Conservation (phyloP, 1,140 invertebrate genomes). For the Tetraneura akinire region DNA sequence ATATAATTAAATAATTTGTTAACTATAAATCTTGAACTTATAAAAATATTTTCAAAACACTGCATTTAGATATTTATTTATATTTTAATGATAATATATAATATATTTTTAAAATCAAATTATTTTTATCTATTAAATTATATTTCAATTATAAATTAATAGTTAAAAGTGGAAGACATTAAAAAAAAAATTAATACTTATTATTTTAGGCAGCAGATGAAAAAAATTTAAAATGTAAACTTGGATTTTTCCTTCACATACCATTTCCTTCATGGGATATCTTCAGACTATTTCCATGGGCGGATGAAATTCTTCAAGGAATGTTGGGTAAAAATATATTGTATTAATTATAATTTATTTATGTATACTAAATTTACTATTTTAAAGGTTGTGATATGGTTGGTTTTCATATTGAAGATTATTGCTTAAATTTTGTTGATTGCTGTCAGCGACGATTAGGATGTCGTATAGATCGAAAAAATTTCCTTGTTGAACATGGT, state of each 20-base stretch:
- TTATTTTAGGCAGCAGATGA: conserved; percentile 71
- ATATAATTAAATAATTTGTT: too few relatives aligned
- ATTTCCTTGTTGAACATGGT: conserved; percentile 79
- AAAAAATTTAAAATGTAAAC: conserved; percentile 74
- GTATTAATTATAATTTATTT: not conserved
- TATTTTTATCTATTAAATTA: too few relatives aligned
- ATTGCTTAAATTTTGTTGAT: conserved; percentile 88
- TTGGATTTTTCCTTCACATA: conserved; percentile 89
- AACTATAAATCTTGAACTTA: too few relatives aligned
- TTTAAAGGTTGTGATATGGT: conserved; percentile 82
- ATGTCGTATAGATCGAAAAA: conserved; percentile 83
- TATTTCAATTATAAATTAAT: too few relatives aligned
- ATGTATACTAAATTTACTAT: conserved; percentile 19
- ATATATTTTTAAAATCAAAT: too few relatives aligned
- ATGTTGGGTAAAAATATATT: conserved; percentile 68
- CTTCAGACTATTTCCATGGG: conserved; percentile 84
- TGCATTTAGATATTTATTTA: too few relatives aligned
- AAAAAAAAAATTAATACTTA: not conserved
- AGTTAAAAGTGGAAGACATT: too few relatives aligned
- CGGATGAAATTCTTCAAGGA: conserved; percentile 85
- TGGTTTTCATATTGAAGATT: conserved; percentile 88
- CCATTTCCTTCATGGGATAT: conserved; percentile 92
- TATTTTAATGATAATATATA: too few relatives aligned
- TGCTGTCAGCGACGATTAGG: conserved; percentile 84
- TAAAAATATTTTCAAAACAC: too few relatives aligned